A percentile compares a stretch with the other conserved stretches of the same genome.
Conservation (phyloP, 2,113 vertebrate genomes). For the Isurus oxyrinchus region DNA sequence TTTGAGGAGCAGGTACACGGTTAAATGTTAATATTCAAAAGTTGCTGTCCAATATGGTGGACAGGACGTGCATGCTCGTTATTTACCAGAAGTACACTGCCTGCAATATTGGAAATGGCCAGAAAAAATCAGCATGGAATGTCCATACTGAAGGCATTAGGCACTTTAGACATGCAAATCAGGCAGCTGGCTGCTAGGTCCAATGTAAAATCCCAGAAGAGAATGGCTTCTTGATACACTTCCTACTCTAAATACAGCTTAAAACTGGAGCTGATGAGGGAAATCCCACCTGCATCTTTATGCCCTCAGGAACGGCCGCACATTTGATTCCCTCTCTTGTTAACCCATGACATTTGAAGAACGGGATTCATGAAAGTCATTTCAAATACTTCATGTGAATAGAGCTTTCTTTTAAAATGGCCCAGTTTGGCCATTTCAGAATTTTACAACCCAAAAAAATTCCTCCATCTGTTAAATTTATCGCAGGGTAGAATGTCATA, state of each 20-base stretch:
- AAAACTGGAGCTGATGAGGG: not conserved
- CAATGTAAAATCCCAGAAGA: not conserved
- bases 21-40: too few relatives aligned
- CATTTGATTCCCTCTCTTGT: not conserved
- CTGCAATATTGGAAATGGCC: too few relatives aligned
- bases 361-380: not conserved
- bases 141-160: not conserved
- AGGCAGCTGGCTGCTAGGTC: not conserved
- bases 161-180: not conserved
- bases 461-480: not conserved
- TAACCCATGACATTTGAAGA: not conserved
- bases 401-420: not conserved
- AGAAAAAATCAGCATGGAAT: too few relatives aligned
- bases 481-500: not conserved
- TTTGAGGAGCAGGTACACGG: too few relatives aligned
- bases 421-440: not conserved
- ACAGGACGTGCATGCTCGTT: too few relatives aligned
- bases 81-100: too few relatives aligned
- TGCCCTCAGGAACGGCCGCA: not conserved
- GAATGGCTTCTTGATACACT: not conserved
- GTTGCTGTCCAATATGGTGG: too few relatives aligned
- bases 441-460: not conserved
- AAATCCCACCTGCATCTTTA: not conserved
- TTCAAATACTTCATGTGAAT: not conserved
- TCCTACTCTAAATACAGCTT: not conserved